Evolutionary conservation across 2,113 vertebrate species (phyloP).

Genomic region (Trogon melanurus): DNA sequence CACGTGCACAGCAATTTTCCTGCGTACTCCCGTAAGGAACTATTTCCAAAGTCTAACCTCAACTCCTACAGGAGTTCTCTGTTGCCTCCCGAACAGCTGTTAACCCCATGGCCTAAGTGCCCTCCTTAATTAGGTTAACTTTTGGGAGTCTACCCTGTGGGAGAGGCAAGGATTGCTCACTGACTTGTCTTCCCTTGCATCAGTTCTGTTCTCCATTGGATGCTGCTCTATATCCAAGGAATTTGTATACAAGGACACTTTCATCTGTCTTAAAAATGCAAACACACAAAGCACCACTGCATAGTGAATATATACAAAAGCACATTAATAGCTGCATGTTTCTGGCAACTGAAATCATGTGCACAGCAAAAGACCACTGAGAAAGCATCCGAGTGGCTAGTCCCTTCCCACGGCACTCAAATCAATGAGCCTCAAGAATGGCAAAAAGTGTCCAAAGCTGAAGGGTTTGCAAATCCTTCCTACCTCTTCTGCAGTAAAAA

Average conservation of each 20-base stretch:
- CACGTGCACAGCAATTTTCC: conserved; percentile 4
- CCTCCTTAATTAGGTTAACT: conserved; percentile 41
- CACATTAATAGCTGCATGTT: neutral
- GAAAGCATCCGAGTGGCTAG: neutral
- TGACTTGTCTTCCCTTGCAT: neutral
- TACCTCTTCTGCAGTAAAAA: neutral
- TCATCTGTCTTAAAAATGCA: neutral
- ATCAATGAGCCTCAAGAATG: neutral
- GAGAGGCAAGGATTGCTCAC: neutral
- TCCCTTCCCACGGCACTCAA: neutral
- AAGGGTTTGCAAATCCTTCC: neutral
- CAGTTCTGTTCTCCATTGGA: neutral
- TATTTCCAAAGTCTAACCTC: neutral
- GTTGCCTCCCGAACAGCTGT: conserved; percentile 38
- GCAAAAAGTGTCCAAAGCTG: neutral
- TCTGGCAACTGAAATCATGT: neutral
- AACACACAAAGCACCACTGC: fast-evolving
- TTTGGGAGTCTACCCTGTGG: neutral
- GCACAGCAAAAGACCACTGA: neutral
- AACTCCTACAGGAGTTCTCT: neutral
- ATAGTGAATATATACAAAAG: neutral
- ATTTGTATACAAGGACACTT: neutral
- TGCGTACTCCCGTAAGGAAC: neutral
- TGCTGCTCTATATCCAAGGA: neutral
- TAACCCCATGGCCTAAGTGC: neutral